Percentiles rank a stretch among this genome's conserved stretches.
Evolutionary conservation across 2,113 vertebrate genomes (phyloP).

Genomic region (Bufo bufo): DNA sequence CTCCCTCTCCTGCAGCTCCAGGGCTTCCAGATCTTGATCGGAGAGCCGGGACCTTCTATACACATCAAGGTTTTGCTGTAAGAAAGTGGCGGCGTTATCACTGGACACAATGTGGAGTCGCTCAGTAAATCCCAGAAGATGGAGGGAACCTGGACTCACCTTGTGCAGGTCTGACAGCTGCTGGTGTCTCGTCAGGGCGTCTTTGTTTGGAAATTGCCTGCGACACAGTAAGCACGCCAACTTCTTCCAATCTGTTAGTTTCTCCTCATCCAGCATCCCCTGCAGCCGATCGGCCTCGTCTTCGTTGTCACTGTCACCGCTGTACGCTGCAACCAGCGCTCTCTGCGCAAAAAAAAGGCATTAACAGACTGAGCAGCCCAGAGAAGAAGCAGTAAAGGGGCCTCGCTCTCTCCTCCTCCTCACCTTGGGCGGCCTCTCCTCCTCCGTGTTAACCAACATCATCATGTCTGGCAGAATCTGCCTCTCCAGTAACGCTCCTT

Average conservation of each 20-base stretch:
- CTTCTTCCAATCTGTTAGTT: slow-evolving; percentile 95
- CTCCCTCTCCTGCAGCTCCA: slow-evolving; percentile 95
- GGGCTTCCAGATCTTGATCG: slow-evolving; percentile 91
- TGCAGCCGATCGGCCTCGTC: slow-evolving; percentile 82
- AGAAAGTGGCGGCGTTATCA: not conserved
- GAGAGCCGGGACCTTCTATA: slow-evolving; percentile 85
- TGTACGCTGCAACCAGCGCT: slow-evolving; percentile 94
- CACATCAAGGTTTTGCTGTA: slow-evolving; percentile 97
- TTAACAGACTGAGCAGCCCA: not conserved
- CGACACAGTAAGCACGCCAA: slow-evolving; percentile 93
- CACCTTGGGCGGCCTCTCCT: slow-evolving; percentile 81
- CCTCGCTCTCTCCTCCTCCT: slow-evolving; percentile 1
- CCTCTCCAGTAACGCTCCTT: slow-evolving; percentile 83
- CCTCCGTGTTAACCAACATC: slow-evolving; percentile 78
- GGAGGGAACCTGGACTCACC: slow-evolving; percentile 69
- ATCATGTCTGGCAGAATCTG: slow-evolving; percentile 84
- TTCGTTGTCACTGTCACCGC: slow-evolving; percentile 95
- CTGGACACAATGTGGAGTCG: not conserved
- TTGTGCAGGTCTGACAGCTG: slow-evolving; percentile 97
- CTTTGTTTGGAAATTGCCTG: slow-evolving; percentile 95
- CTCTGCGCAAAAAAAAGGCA: slow-evolving; percentile 68
- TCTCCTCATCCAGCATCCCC: slow-evolving; percentile 81
- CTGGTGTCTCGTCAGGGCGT: slow-evolving; percentile 89
- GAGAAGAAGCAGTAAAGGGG: not conserved
- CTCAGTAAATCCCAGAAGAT: not conserved